Base-by-base conservation (phyloP, 2,888 invertebrate species). In the Dichetophora obliterata region DNA sequence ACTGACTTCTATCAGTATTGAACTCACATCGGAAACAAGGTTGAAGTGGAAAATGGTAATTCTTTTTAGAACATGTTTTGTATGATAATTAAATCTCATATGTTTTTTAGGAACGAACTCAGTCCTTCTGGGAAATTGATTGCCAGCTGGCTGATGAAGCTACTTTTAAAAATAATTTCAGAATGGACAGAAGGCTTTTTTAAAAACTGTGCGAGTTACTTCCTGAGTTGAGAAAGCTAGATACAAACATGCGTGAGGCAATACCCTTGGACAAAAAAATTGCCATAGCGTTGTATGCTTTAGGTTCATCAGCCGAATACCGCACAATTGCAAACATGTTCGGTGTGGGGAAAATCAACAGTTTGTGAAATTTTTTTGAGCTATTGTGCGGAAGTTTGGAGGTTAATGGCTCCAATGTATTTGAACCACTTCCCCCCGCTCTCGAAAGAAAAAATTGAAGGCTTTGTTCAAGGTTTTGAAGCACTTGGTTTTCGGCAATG, bases 231-330 rank as follows among this genome's bases (percentile, higher is more conserved):
- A 24, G 50, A 59, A 75, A 71, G 57, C 14, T 4, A 2, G 63
- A 77, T 43, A 75, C 69, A 6, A 65, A 54, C 37, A 59, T 72
- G 69, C 66, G 68, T 14, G 70, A 74, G 48, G 75, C 77, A 0
- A 75, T 78, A 24, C 8, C 63, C 8, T 66, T 78, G 11, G 34
- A 68, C 31, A 78, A 77, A 22, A 57, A 68, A 48, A 69, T 79
- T n/a, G 77, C 77, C 3, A 74, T 79, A 1, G 76, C 75, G 5
- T 61, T 79, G 16, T 77, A 77, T 68, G 63, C 75, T 0, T 52
- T 79, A n/a, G 76, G 76, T 2, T 73, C 75, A 9, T 37, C 76
- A 1, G 37, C 48, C 3, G 74, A 78, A 19, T 76, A 76, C 24
- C 14, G 31, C 5, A 69, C 34, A 57, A 70, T 79, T 24, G 73